Percentiles rank a stretch among this genome's conserved stretches.
These are phyloP conservation scores for Chlorospingus semifuscus DNA, from an alignment of 2,797 vertebrate species.

Conservation along the genomic window DNA sequence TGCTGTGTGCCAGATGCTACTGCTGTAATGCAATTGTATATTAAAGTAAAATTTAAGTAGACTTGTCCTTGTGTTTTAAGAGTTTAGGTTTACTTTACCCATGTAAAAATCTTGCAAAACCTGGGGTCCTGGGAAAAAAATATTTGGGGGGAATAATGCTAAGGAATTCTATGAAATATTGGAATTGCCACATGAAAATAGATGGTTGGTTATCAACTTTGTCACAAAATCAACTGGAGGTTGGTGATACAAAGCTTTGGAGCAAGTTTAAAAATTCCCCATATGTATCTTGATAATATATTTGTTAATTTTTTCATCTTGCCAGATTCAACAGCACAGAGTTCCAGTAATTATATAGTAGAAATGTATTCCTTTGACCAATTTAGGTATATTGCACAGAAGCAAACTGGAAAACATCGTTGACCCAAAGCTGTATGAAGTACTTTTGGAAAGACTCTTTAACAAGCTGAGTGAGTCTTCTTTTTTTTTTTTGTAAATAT, in stretches of 20 bases:
- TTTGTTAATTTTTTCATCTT: background rate
- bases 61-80: background rate
- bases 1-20: slow-evolving; percentile 14
- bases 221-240: background rate
- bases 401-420: background rate
- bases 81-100: background rate
- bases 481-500: background rate
- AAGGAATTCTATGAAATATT: background rate
- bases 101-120: background rate
- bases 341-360: background rate
- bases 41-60: slow-evolving; percentile 40
- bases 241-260: background rate
- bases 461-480: background rate
- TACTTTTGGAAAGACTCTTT: background rate
- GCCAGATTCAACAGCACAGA: background rate
- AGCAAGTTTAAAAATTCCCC: background rate
- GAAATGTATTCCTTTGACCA: background rate
- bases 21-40: slow-evolving; percentile 15
- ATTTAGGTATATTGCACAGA: background rate
- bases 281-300: background rate
- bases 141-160: background rate
- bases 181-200: background rate
- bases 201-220: background rate
- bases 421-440: background rate
- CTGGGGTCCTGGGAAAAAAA: background rate